A percentile compares a stretch with the other conserved stretches of the same genome.
Conservation (phyloP, 1,140 invertebrate genomes). For the Tenebrio molitor region DNA sequence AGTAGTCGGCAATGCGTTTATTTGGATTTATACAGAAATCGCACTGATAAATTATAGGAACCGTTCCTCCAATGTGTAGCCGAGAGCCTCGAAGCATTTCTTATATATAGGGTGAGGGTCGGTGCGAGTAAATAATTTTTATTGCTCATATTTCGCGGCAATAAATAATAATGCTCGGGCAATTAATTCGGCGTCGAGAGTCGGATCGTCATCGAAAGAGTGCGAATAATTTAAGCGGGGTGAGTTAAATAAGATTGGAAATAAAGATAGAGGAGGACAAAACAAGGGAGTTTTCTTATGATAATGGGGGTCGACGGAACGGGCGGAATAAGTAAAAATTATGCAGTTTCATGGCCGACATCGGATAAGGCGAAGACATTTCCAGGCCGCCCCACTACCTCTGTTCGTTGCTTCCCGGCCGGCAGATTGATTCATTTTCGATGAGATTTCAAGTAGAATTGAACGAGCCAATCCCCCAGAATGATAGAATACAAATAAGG, state of each 20-base stretch:
- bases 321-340: conserved; percentile 48
- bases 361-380: conserved; percentile 45
- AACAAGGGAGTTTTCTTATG: conserved; percentile 43
- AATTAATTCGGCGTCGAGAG: conserved; percentile 15
- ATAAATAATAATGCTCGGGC: conserved; percentile 14
- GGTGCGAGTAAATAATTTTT: conserved; percentile 21
- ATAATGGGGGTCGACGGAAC: conserved; percentile 37
- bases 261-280: conserved; percentile 41
- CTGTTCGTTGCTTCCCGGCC: conserved; percentile 27
- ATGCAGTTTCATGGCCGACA: conserved; percentile 36
- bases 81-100: too few relatives aligned
- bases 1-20: conserved; percentile 47
- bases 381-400: conserved; percentile 30
- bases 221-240: not conserved
- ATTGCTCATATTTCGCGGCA: conserved; percentile 19
- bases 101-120: not conserved
- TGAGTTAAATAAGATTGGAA: conserved; percentile 33
- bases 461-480: conserved; percentile 42
- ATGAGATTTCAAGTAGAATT: conserved; percentile 50
- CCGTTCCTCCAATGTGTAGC: conserved; percentile 22
- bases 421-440: conserved; percentile 49
- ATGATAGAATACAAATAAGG: conserved; percentile 52
- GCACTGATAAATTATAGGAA: conserved; percentile 49
- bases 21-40: conserved; percentile 51
- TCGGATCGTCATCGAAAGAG: not conserved